Evolutionary conservation across 2,888 invertebrate species (phyloP).

Genomic region (Miltochrista miniata): DNA sequence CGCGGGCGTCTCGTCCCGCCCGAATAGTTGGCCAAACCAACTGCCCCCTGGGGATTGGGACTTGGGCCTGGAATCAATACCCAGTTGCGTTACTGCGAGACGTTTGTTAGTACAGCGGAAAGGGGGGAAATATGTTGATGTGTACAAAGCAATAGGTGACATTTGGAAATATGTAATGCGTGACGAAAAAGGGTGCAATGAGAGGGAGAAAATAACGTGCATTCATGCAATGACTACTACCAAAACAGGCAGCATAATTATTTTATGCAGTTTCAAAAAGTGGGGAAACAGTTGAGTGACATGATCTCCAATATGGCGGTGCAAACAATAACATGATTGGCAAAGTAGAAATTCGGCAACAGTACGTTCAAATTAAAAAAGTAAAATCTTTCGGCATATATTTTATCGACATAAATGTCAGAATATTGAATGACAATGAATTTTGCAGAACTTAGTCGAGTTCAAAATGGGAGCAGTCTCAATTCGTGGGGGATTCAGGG

Average conservation of each 20-base stretch:
- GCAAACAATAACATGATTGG: too few species aligned
- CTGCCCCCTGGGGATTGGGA: constrained; percentile 72
- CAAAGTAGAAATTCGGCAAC: too few species aligned
- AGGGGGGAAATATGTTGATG: background rate
- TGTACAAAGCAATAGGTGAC: constrained; percentile 1
- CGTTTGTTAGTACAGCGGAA: constrained; percentile 28
- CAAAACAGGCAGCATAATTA: constrained; percentile 36
- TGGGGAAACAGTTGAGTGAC: too few species aligned
- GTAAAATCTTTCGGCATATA: too few species aligned
- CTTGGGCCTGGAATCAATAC: constrained; percentile 78
- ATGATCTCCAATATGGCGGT: too few species aligned
- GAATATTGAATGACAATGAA: too few species aligned
- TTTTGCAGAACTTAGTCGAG: too few species aligned
- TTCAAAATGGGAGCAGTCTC: too few species aligned
- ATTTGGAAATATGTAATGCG: background rate
- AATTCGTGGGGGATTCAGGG: too few species aligned
- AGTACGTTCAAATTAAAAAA: too few species aligned
- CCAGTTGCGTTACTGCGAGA: constrained; percentile 50
- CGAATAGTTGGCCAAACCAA: constrained; percentile 87
- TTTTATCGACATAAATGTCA: too few species aligned
- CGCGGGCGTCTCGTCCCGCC: constrained; percentile 61
- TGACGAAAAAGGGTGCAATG: constrained; percentile 4
- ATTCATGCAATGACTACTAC: constrained; percentile 20
- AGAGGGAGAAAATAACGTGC: constrained; percentile 17
- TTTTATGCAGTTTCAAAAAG: too few species aligned